phyloP scores from a whole-genome alignment of 2,113 vertebrate species.

The Turnix velox region DNA sequence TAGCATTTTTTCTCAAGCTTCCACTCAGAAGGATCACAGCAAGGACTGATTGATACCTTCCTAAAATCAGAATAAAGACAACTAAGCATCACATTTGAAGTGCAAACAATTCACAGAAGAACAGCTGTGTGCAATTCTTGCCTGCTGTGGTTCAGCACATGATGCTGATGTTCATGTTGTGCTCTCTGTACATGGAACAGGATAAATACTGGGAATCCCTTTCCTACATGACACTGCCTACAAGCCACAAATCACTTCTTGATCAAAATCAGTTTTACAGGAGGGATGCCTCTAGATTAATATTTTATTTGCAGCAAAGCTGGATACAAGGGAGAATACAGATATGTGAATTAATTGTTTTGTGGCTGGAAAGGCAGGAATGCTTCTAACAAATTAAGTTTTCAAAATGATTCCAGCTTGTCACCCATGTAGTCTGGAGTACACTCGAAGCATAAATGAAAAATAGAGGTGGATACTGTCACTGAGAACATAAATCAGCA shows the following conservation, averaged over 20 bases:
- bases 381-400: not conserved
- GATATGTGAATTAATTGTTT: not conserved
- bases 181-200: not conserved
- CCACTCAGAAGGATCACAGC: not conserved
- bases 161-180: not conserved
- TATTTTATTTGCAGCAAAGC: not conserved
- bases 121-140: not conserved
- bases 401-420: not conserved
- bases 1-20: not conserved
- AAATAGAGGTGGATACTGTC: not conserved
- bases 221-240: not conserved
- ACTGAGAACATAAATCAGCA: not conserved
- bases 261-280: conserved; percentile 11
- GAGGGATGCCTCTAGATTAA: not conserved
- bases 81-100: not conserved
- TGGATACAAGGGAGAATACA: not conserved
- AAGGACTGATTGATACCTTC: not conserved
- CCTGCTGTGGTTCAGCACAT: not conserved
- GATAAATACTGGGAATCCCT: not conserved
- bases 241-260: not conserved
- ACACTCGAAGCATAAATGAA: not conserved
- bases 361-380: not conserved
- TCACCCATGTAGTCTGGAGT: not conserved
- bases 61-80: not conserved
- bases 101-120: not conserved